These are phyloP conservation scores for Chrysochloris asiatica DNA, from an alignment of 2,113 vertebrate species.

Conservation along the genomic window DNA sequence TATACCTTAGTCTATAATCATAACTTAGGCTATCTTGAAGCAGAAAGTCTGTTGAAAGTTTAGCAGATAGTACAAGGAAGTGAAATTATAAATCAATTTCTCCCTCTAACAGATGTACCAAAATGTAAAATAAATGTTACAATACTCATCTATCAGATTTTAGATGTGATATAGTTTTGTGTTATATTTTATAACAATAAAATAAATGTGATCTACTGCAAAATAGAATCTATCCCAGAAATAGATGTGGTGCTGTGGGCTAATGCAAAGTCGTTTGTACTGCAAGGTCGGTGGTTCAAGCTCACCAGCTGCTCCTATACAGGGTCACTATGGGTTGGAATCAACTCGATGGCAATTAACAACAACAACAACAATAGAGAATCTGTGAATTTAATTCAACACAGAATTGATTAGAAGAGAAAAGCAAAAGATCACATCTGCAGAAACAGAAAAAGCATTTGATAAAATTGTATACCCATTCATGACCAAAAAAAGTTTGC, in stretches of 20 bases:
- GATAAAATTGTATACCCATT: not conserved
- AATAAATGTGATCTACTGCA: not conserved
- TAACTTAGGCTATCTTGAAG: not conserved
- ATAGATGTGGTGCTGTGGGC: not conserved
- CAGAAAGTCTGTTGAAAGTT: slow-evolving; percentile 10
- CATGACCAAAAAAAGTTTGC: not conserved
- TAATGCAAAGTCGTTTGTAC: too few species aligned
- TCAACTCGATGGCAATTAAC: too few species aligned
- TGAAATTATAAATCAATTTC: not conserved
- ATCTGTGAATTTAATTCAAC: not conserved
- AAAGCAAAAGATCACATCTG: not conserved
- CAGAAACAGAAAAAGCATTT: not conserved
- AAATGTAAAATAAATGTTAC: slow-evolving; percentile 21
- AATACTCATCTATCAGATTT: not conserved
- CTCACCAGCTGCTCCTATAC: too few species aligned
- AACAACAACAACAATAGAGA: not conserved
- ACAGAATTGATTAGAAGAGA: not conserved
- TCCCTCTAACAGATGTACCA: not conserved
- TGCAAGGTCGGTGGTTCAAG: too few species aligned
- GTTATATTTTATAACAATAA: not conserved
- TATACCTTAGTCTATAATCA: not conserved
- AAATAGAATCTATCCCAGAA: not conserved
- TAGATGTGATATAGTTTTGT: not conserved
- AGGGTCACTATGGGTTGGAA: too few species aligned
- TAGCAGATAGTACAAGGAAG: not conserved